A percentile compares a stretch with the other conserved stretches of the same genome.
Evolutionary conservation across 2,113 vertebrate genomes (phyloP).

Genomic region (Indri indri): DNA sequence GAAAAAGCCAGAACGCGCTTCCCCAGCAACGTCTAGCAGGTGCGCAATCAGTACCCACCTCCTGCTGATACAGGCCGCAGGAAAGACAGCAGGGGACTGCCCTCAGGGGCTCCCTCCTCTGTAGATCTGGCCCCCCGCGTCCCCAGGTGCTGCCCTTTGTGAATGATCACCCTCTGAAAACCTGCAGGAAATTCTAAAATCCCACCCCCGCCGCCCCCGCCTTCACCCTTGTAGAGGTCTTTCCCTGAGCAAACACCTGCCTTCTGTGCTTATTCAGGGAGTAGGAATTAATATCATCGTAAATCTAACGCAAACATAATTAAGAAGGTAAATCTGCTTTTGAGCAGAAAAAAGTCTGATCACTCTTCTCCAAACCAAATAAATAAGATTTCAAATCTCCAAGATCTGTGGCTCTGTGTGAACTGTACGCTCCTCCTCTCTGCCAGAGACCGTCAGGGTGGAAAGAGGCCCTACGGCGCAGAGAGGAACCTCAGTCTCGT

Average conservation of each 20-base stretch:
- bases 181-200: not conserved
- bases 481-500: not conserved
- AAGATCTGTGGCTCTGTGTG: not conserved
- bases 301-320: conserved; percentile 70
- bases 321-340: conserved; percentile 69
- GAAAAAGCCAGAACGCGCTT: not conserved
- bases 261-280: not conserved
- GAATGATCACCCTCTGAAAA: not conserved
- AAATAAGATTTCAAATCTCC: not conserved
- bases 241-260: not conserved
- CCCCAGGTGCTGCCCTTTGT: not conserved
- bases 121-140: not conserved
- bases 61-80: not conserved
- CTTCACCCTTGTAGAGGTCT: not conserved
- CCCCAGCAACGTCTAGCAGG: not conserved
- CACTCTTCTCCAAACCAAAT: conserved; percentile 30
- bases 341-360: not conserved
- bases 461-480: not conserved
- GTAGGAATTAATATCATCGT: conserved; percentile 4
- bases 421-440: fast-evolving
- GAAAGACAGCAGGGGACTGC: not conserved
- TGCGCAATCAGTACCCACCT: not conserved
- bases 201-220: not conserved
- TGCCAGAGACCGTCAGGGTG: fast-evolving
- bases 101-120: not conserved